These are phyloP conservation scores for Heteractis magnifica DNA, from an alignment of 92 coral and sea anemone genomes.

Conservation along the genomic window DNA sequence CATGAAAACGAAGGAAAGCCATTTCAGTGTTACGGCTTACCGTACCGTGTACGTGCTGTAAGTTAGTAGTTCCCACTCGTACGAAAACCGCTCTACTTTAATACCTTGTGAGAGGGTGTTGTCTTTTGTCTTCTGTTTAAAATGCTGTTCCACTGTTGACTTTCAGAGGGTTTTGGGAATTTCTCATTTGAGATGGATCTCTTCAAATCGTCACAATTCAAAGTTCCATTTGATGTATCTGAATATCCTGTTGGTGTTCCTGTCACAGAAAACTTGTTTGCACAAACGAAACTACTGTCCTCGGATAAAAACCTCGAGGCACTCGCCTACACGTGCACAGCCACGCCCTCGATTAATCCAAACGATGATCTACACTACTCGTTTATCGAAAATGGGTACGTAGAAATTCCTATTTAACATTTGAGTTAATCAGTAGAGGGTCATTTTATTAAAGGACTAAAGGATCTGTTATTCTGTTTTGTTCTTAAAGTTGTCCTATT, in stretches of 20 bases:
- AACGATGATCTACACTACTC: constrained; percentile 48
- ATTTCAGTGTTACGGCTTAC: too few species aligned
- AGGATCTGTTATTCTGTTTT: not conserved
- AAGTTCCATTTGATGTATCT: constrained; percentile 62
- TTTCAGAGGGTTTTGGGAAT: constrained; percentile 75
- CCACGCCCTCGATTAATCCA: constrained; percentile 76
- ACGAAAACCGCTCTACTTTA: too few species aligned
- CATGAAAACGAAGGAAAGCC: too few species aligned
- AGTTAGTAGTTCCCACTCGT: too few species aligned
- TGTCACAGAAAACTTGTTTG: constrained; percentile 53
- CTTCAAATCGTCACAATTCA: constrained; percentile 52
- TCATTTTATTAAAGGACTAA: not conserved
- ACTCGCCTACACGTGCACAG: constrained; percentile 65
- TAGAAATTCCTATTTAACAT: not conserved
- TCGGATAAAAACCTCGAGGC: constrained; percentile 69
- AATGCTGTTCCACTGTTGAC: not conserved
- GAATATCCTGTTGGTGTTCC: constrained; percentile 81
- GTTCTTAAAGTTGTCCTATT: constrained; percentile 49
- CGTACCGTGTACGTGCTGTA: too few species aligned
- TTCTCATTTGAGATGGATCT: constrained; percentile 80
- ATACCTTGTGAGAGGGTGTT: not conserved
- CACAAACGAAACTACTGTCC: constrained; percentile 65
- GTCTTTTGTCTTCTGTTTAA: not conserved
- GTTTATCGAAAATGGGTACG: constrained; percentile 75
- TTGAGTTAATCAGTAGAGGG: not conserved